Evolutionary conservation across 2,888 invertebrate genomes (phyloP), one percentile per base, ranked within the genome.

Genomic region (Scaptomyza parva): DNA sequence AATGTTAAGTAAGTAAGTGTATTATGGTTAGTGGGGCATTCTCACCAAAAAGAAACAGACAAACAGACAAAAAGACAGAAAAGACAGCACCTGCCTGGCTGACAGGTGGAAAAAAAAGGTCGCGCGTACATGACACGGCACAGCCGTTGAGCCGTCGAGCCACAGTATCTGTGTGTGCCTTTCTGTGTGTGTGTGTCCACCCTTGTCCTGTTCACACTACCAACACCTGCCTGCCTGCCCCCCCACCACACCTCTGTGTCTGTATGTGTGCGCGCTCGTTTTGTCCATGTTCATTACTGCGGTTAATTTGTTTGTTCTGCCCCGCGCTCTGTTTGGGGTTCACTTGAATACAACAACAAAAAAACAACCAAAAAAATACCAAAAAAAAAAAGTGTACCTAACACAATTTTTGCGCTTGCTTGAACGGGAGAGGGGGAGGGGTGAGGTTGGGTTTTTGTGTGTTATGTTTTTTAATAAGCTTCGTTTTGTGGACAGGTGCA

Each of bases 271-370:
- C 37, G 18, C 30, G 78, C 61, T 60, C 79, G 66, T 64, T 79
- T 87, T 88, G 87, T 70, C 87, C 88, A 59, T 80, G 88, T 88
- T 86, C 88, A 83, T 83, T 88, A 88, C 75, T 77, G 85, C 85
- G 87, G 83, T 88, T 84, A 84, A 84, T 84, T 88, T 84, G 83
- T 88, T 88, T 84, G 85, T 81, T 86, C 76, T 66, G 78, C 48
- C 58, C 63, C 45, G 61, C 22, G 37, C 17, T 37, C 37, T 30
- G 48, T 47, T 55, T 41, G 65, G 65, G 53, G 35, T 53, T 69
- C 70, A 68, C 61, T 60, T 55, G 33, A 47, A 28, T 2, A 7
- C 0, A 14, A 35, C 1, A 35, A 33, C 11, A 3, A 4, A 30
- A 33, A 35, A 35, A 14, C n/a, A 62, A 79, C 55, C 62, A n/a